Evolutionary conservation across 2,888 invertebrate species (phyloP).

Genomic region (Aporophyla nigra): DNA sequence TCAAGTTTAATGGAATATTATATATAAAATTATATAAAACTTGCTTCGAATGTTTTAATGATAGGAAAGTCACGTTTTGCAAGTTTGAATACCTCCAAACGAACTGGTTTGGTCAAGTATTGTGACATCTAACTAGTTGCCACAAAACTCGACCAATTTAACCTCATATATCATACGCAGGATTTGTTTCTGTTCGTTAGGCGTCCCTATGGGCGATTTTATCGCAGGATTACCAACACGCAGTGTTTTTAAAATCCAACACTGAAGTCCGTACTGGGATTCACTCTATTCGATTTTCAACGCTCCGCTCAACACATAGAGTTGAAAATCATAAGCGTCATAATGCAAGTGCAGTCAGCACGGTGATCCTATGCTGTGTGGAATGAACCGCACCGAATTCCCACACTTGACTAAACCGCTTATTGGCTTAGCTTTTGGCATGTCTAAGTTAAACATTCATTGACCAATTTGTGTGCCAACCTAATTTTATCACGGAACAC

Average conservation of each 20-base stretch:
- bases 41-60: too few species aligned
- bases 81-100: too few species aligned
- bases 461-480: slow-evolving; percentile 17
- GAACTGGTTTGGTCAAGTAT: too few species aligned
- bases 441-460: slow-evolving; percentile 12
- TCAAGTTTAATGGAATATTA: too few species aligned
- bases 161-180: neutral
- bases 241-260: neutral
- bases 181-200: neutral
- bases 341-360: too few species aligned
- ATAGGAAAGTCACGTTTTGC: too few species aligned
- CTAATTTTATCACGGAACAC: slow-evolving; percentile 12
- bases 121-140: too few species aligned
- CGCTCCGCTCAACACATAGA: too few species aligned
- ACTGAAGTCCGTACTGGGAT: neutral
- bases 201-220: neutral
- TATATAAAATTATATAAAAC: too few species aligned
- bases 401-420: neutral
- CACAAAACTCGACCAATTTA: neutral
- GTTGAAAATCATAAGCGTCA: neutral
- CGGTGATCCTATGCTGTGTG: neutral
- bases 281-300: neutral
- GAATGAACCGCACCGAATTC: neutral
- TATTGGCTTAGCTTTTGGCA: neutral
- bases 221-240: neutral